Evolutionary conservation across 1,140 invertebrate genomes (phyloP).

Genomic region (Aphis gossypii): DNA sequence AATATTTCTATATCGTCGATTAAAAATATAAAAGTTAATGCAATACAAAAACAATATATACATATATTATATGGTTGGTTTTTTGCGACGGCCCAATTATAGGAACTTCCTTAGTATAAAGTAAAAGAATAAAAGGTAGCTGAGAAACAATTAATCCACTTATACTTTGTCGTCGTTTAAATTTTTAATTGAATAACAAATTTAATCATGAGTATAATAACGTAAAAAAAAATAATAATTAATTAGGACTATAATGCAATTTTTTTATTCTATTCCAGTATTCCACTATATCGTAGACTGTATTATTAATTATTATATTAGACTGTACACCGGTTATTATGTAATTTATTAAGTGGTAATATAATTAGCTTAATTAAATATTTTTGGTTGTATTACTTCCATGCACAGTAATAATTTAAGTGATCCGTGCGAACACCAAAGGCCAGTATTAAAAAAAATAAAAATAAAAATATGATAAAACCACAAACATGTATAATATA

Average conservation of each 20-base stretch:
- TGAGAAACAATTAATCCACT: not conserved
- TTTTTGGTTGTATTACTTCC: not conserved
- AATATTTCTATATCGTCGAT: not conserved
- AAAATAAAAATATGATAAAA: not conserved
- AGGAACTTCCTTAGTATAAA: not conserved
- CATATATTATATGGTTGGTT: not conserved
- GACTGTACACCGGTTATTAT: not conserved
- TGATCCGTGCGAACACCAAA: too few relatives aligned
- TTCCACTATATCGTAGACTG: not conserved
- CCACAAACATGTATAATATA: not conserved
- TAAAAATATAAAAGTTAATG: not conserved
- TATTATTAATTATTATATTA: too few relatives aligned
- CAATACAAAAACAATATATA: not conserved
- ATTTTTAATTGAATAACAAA: not conserved
- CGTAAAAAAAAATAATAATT: not conserved
- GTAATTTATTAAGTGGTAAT: not conserved
- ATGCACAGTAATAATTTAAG: not conserved
- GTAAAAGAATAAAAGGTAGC: not conserved
- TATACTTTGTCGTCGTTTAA: not conserved
- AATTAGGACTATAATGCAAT: not conserved
- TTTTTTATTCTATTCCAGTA: not conserved
- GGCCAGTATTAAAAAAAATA: too few relatives aligned
- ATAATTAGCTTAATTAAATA: not conserved
- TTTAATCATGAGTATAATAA: too few relatives aligned
- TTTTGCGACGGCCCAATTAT: not conserved